Conservation (phyloP, 2,888 invertebrate genomes). For the Deilephila porcellus region DNA sequence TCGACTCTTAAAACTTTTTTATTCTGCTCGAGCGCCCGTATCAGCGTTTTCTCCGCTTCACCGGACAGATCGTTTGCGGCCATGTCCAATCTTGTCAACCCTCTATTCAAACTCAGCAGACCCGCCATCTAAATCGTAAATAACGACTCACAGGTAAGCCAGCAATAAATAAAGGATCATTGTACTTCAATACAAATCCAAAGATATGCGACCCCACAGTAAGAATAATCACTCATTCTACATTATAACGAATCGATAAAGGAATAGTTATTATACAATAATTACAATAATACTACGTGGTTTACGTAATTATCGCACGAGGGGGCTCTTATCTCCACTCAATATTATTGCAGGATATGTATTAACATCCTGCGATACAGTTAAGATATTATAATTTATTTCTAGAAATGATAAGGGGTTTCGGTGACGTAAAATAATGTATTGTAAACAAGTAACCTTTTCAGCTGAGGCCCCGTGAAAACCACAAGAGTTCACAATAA, state of each 20-base stretch:
- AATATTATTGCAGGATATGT: not conserved
- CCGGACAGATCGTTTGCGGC: slow-evolving; percentile 86
- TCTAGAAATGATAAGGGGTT: slow-evolving; percentile 13
- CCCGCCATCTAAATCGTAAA: slow-evolving; percentile 71
- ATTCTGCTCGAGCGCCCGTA: slow-evolving; percentile 69
- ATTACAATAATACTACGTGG: not conserved
- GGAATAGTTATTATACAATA: not conserved
- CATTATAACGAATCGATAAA: not conserved
- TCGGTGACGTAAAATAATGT: not conserved
- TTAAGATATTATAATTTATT: not conserved
- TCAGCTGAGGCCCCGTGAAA: slow-evolving; percentile 81
- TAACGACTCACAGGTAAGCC: not conserved
- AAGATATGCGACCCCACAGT: not conserved
- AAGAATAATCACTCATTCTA: not conserved
- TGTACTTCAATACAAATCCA: not conserved
- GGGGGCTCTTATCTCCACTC: not conserved
- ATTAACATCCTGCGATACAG: not conserved
- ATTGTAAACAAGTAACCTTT: slow-evolving; percentile 57
- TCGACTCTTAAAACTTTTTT: slow-evolving; percentile 69
- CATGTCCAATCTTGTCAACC: slow-evolving; percentile 82
- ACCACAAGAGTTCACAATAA: slow-evolving; percentile 84
- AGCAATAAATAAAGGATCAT: slow-evolving; percentile 7
- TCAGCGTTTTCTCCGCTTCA: slow-evolving; percentile 78
- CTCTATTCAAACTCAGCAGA: slow-evolving; percentile 81
- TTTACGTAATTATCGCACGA: not conserved